Conservation (phyloP, 2,113 vertebrate genomes). For the Paramormyrops kingsleyae region DNA sequence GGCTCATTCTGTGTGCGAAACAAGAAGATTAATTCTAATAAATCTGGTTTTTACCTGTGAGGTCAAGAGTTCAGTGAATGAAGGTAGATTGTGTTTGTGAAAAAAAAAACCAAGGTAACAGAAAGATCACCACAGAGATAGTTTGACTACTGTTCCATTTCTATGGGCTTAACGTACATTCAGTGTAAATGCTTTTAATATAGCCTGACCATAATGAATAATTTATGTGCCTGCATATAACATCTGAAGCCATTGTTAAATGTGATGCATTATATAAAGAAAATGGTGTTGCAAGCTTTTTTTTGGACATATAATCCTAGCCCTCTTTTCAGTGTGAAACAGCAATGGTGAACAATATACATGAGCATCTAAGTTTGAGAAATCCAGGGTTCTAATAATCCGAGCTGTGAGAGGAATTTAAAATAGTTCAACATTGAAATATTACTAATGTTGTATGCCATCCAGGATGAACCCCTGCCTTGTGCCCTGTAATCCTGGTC, state of each 20-base stretch:
- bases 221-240: not conserved
- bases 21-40: not conserved
- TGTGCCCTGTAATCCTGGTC: not conserved
- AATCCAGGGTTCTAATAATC: not conserved
- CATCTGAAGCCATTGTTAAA: not conserved
- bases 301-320: not conserved
- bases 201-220: not conserved
- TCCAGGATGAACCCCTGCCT: not conserved
- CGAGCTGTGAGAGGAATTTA: not conserved
- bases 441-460: not conserved
- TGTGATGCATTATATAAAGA: not conserved
- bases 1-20: not conserved
- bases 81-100: not conserved
- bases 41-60: not conserved
- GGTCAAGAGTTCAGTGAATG: not conserved
- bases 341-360: not conserved
- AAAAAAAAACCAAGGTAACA: not conserved
- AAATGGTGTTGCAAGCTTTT: not conserved
- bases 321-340: not conserved
- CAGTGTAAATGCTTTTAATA: not conserved
- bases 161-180: not conserved
- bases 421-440: not conserved
- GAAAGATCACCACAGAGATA: not conserved
- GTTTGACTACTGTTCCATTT: not conserved
- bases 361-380: not conserved